Conservation (phyloP, 2,888 invertebrate species). For the Sussaba pulchella region DNA sequence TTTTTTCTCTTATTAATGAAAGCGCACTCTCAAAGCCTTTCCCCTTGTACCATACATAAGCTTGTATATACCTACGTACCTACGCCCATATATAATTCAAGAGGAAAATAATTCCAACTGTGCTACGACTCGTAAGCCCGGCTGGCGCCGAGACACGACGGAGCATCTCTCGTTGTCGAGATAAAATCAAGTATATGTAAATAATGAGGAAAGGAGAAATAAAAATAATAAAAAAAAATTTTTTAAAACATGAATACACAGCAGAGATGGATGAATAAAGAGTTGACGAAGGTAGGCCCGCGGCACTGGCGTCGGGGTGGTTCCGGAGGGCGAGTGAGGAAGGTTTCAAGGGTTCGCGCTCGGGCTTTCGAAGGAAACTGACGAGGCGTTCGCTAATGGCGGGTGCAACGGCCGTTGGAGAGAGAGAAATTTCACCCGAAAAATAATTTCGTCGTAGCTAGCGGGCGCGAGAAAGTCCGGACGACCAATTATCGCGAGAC, state of each 20-base stretch:
- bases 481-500: slow-evolving; percentile 80
- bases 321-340: too few species aligned
- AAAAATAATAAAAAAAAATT: slow-evolving; percentile 78
- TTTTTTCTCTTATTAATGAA: not conserved
- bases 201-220: slow-evolving; percentile 75
- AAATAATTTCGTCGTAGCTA: slow-evolving; percentile 77
- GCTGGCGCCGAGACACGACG: not conserved
- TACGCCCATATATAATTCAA: not conserved
- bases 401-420: slow-evolving; percentile 80
- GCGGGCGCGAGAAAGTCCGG: slow-evolving; percentile 71
- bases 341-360: not conserved
- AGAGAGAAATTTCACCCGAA: slow-evolving; percentile 77
- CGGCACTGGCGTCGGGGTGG: too few species aligned
- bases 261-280: slow-evolving; percentile 43
- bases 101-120: not conserved
- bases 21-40: too few species aligned
- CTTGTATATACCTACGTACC: too few species aligned
- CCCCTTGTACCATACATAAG: too few species aligned
- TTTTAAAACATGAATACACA: slow-evolving; percentile 79
- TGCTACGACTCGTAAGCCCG: slow-evolving; percentile 8
- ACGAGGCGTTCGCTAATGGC: slow-evolving; percentile 77
- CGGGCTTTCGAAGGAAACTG: slow-evolving; percentile 59
- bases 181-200: slow-evolving; percentile 79
- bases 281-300: slow-evolving; percentile 44
- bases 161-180: slow-evolving; percentile 51